These are phyloP conservation scores for Papilio demoleus DNA, from an alignment of 2,888 invertebrate species.

Conservation along the genomic window DNA sequence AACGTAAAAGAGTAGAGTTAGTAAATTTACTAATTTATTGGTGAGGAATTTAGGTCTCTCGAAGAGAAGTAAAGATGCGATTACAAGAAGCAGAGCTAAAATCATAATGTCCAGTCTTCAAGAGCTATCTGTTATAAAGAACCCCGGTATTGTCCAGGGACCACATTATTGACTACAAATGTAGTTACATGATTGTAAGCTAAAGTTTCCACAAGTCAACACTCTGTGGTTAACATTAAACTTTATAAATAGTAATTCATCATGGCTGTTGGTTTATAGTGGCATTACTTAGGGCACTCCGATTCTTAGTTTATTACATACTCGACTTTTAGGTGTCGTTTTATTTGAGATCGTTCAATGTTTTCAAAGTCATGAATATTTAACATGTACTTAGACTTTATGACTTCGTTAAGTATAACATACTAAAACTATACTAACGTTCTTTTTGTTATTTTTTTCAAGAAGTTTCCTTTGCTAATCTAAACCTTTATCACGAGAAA, in stretches of 20 bases:
- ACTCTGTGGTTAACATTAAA: background rate
- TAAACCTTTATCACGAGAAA: no score
- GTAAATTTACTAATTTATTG: no score
- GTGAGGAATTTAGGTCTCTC: no score
- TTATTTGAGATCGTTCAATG: slow-evolving; percentile 25
- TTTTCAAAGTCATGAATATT: slow-evolving; percentile 32
- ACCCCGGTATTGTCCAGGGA: no score
- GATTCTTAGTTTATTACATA: slow-evolving; percentile 28
- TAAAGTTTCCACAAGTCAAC: background rate
- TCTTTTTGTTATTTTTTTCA: no score
- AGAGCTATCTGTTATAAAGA: no score
- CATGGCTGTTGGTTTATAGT: background rate
- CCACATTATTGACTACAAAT: no score
- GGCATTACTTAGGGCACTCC: background rate
- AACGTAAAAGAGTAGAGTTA: no score
- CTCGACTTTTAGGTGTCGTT: slow-evolving; percentile 4
- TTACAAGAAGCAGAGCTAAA: no score
- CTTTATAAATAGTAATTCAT: background rate
- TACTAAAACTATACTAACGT: background rate
- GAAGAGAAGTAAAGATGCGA: no score
- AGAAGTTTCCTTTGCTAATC: no score
- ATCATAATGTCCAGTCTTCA: no score
- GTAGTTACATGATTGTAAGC: background rate
- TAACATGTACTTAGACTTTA: slow-evolving; percentile 17
- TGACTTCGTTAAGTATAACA: background rate